Conservation (phyloP, 2,888 invertebrate species). For the Litoditis marina region DNA sequence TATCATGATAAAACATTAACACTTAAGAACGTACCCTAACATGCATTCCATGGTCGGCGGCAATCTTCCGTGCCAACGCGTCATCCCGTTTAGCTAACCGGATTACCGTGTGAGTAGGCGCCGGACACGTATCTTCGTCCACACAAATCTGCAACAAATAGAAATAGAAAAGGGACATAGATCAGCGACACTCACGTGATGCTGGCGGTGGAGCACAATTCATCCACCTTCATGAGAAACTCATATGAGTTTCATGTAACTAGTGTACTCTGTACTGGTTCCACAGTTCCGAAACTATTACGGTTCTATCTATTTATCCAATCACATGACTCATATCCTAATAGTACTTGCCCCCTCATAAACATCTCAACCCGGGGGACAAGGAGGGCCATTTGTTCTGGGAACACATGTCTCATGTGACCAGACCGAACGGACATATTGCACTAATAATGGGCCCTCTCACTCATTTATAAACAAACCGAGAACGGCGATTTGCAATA, state of each 20-base stretch:
- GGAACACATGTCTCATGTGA: neutral
- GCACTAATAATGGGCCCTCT: neutral
- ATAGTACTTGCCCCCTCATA: no score
- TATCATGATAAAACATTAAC: no score
- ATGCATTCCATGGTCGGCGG: slow-evolving; percentile 53
- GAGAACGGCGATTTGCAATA: no score
- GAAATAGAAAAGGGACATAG: neutral
- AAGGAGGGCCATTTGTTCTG: neutral
- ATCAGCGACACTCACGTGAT: no score
- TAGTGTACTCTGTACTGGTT: neutral
- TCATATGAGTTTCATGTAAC: no score
- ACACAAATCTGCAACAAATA: slow-evolving; percentile 24
- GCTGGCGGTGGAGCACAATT: no score
- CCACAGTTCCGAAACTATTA: neutral
- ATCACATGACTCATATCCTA: no score
- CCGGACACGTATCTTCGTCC: slow-evolving; percentile 23
- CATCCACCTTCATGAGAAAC: no score
- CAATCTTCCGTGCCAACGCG: slow-evolving; percentile 51
- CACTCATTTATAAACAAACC: neutral
- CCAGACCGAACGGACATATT: no score
- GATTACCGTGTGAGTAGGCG: slow-evolving; percentile 50
- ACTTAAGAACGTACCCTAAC: slow-evolving; percentile 45
- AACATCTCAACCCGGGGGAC: neutral
- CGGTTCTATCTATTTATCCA: no score
- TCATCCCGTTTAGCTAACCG: slow-evolving; percentile 56